phyloP scores from a whole-genome alignment of 2,888 invertebrate genomes.

The Melinopterus prodromus region DNA sequence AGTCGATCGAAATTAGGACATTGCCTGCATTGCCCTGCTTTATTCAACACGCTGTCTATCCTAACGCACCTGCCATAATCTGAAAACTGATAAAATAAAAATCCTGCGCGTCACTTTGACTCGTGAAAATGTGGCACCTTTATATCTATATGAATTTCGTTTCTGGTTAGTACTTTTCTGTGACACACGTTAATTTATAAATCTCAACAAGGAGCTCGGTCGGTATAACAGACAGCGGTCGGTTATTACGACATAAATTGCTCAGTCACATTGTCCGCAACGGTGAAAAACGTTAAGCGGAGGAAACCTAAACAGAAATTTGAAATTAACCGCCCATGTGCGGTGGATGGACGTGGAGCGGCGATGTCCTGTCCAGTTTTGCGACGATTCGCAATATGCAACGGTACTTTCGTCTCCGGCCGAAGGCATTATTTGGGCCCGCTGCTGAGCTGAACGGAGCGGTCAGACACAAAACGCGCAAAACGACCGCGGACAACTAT shows the following conservation, averaged over 20 bases:
- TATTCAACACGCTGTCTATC: no score
- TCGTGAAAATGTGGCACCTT: no score
- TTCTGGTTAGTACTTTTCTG: no score
- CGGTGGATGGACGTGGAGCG: neutral
- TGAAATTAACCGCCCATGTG: slow-evolving; percentile 17
- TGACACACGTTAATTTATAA: no score
- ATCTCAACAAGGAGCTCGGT: no score
- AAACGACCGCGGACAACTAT: neutral
- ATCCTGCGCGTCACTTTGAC: no score
- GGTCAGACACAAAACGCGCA: neutral
- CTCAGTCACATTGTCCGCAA: slow-evolving; percentile 6
- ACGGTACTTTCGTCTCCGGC: neutral
- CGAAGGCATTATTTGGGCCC: neutral
- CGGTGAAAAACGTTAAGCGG: slow-evolving; percentile 10
- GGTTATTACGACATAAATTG: neutral
- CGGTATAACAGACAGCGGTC: no score
- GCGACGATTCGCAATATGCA: neutral
- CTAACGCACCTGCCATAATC: no score
- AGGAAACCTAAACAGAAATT: slow-evolving; percentile 15
- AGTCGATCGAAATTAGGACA: no score
- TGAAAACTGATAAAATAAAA: no score
- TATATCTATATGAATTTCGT: no score
- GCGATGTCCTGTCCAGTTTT: neutral
- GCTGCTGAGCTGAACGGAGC: neutral
- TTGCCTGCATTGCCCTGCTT: no score